Conservation (phyloP, 2,888 invertebrate species). For the Spilarctia lutea region DNA sequence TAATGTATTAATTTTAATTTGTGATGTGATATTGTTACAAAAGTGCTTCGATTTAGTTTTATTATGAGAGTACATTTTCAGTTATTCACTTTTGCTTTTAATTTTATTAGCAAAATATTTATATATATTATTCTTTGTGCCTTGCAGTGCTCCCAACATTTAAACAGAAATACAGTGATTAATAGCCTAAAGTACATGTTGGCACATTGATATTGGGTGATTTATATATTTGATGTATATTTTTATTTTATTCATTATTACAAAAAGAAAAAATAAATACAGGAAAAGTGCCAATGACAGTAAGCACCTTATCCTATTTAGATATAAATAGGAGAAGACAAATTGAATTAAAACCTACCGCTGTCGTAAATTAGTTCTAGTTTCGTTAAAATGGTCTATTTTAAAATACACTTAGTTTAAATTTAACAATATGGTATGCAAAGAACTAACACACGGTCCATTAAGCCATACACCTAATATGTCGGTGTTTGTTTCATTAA, state of each 20-base stretch:
- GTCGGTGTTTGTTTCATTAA: constrained; percentile 9
- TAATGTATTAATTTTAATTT: background rate
- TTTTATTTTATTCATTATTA: too few species aligned
- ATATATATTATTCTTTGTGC: background rate
- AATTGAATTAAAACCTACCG: background rate
- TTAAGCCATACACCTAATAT: constrained; percentile 17
- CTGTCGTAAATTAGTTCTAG: background rate
- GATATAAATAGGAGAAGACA: background rate
- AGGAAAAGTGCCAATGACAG: too few species aligned
- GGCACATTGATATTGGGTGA: too few species aligned
- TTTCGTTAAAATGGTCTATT: background rate
- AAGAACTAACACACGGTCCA: background rate
- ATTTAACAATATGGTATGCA: background rate
- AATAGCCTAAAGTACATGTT: too few species aligned
- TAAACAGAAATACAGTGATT: background rate
- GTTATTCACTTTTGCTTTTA: too few species aligned
- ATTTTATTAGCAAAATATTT: too few species aligned
- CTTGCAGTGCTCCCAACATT: background rate
- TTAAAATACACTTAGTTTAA: background rate
- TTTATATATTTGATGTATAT: too few species aligned
- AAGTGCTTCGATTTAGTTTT: background rate
- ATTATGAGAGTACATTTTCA: too few species aligned
- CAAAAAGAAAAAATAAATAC: background rate
- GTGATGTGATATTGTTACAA: background rate
- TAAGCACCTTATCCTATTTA: too few species aligned